Conservation (phyloP, 1,140 invertebrate species). For the Drosophila grimshawi region DNA sequence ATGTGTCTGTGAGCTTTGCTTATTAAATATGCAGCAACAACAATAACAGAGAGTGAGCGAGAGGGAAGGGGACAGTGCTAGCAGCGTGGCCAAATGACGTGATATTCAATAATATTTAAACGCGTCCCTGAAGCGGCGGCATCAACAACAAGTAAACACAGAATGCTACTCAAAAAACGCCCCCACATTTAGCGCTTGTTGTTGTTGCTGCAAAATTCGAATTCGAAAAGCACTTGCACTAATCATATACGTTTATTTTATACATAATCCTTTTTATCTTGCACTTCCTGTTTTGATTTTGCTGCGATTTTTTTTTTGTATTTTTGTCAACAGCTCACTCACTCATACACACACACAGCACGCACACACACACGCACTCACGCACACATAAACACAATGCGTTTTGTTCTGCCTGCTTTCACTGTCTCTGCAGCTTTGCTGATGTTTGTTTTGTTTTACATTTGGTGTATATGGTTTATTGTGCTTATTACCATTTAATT, state of each 20-base stretch:
- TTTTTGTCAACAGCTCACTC: conserved; percentile 74
- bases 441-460: not conserved
- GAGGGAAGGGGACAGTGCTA: conserved; percentile 5
- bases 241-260: not conserved
- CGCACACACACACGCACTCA: conserved; percentile 16
- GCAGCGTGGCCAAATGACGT: conserved; percentile 63
- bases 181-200: conserved; percentile 33
- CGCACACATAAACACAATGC: conserved; percentile 11
- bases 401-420: conserved; percentile 64
- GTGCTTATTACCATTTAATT: conserved; percentile 74
- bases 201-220: conserved; percentile 4
- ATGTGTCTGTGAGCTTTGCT: conserved; percentile 28
- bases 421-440: conserved; percentile 29
- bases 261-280: conserved; percentile 41
- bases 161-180: conserved; percentile 46
- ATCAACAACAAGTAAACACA: conserved; percentile 34
- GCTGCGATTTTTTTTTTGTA: conserved; percentile 68
- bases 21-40: conserved; percentile 48
- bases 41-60: conserved; percentile 14
- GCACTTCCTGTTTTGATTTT: conserved; percentile 80
- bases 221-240: not conserved
- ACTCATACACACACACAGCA: conserved; percentile 32
- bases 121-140: conserved; percentile 43
- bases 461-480: not conserved
- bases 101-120: conserved; percentile 60